Percentiles rank a stretch among this genome's conserved stretches.
phyloP scores from a whole-genome alignment of 2,888 invertebrate genomes.

The Siphonodentalium dalli region DNA sequence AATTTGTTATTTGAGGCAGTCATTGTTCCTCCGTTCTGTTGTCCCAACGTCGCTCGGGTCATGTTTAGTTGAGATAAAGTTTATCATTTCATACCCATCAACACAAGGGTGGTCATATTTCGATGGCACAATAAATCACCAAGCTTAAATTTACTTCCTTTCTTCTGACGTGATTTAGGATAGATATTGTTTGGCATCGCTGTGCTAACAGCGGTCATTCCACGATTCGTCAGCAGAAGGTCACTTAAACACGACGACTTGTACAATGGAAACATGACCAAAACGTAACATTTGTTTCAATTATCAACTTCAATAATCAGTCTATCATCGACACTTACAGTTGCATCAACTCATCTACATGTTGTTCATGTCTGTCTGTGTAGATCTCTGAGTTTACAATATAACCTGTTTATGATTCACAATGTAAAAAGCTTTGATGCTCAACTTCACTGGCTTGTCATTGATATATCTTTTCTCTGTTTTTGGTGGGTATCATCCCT shows the following conservation, averaged over 20 bases:
- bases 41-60: slow-evolving; percentile 5
- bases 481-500: no score
- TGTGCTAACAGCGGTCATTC: slow-evolving; percentile 18
- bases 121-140: slow-evolving; percentile 6
- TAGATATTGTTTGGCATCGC: slow-evolving; percentile 19
- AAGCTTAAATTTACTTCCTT: not conserved
- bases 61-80: slow-evolving; percentile 19
- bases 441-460: slow-evolving; percentile 13
- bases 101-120: slow-evolving; percentile 18
- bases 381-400: slow-evolving; percentile 9
- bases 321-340: slow-evolving; percentile 13
- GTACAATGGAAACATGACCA: slow-evolving; percentile 13
- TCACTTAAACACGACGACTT: slow-evolving; percentile 12
- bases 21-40: slow-evolving; percentile 4
- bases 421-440: slow-evolving; percentile 8
- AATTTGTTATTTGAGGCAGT: not conserved
- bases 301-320: slow-evolving; percentile 6
- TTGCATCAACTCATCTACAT: slow-evolving; percentile 7
- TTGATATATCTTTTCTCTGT: slow-evolving; percentile 9
- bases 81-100: slow-evolving; percentile 21
- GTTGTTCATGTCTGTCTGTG: slow-evolving; percentile 1
- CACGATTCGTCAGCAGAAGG: no score
- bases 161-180: no score
- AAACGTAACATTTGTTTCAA: slow-evolving; percentile 8
- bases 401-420: slow-evolving; percentile 16